Base-by-base conservation (phyloP, 2,888 invertebrate genomes). In the Tromatobia lineatoria region DNA sequence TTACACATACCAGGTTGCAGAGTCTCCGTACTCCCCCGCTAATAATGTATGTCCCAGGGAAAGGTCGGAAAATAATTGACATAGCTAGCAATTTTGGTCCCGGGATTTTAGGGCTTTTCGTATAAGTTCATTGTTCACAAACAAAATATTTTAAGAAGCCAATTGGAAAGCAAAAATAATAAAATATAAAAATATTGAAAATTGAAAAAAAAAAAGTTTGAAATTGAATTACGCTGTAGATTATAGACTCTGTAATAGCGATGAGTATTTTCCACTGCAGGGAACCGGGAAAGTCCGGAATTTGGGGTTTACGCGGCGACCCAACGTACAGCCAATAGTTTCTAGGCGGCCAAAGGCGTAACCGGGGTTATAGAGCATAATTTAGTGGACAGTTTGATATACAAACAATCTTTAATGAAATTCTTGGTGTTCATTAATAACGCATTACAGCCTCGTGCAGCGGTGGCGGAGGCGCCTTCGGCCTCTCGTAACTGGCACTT, bases 381-480 rank as follows among this genome's bases (percentile, higher is more conserved):
- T 95, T 95, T 95, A 95, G 94, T 95, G 95, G 95, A 94, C 95
- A 94, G 94, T 94, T 95, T 95, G 95, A 95, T 95, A 95, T 95
- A 95, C 95, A 95, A 95, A 95, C 95, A 95, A 95, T 95, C 95
- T 95, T 95, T 95, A 95, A 95, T 95, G 95, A 95, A 95, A 95
- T 95, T 95, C 95, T 95, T 95, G 95, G 94, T 95, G 95, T 95
- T 95, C 95, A 95, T 95, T 95, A 95, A 95, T 95, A 95, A 95
- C 95, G 94, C 95, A 95, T 95, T 95, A 95, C 93, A 93, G 91
- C 91, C 90, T 87, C 90, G 89, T 87, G 89, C 80, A 34, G 47
- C 59, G 52, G 74, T 75, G 74, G 74, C 71, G 71, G 45, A 20
- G 23, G 23, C 70, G 82, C 71, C 82, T 77, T 71, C 77, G 71